Conservation (phyloP, 1,140 invertebrate species). For the Drosophila pachea region DNA sequence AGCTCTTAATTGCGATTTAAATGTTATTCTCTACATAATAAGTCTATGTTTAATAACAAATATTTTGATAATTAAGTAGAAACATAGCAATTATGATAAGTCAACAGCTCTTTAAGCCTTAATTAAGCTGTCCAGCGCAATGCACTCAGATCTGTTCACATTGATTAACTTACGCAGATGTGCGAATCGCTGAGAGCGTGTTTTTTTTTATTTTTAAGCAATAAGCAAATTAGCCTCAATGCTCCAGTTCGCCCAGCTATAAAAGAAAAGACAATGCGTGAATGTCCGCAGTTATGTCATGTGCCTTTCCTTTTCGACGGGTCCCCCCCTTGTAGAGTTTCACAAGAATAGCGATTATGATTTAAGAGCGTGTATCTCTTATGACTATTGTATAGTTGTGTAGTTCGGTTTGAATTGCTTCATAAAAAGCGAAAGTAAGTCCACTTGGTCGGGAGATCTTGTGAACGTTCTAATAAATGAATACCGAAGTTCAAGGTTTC, state of each 20-base stretch:
- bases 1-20: neutral
- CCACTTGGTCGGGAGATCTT: slow-evolving; percentile 2
- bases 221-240: slow-evolving; percentile 67
- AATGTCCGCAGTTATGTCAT: slow-evolving; percentile 47
- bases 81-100: slow-evolving; percentile 14
- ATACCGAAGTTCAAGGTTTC: slow-evolving; percentile 63
- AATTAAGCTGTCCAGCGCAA: neutral
- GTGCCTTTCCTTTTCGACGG: slow-evolving; percentile 44
- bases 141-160: slow-evolving; percentile 9
- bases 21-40: neutral
- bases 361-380: slow-evolving; percentile 32
- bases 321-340: slow-evolving; percentile 35
- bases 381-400: slow-evolving; percentile 6
- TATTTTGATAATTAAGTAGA: neutral
- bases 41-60: neutral
- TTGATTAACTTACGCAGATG: slow-evolving; percentile 2
- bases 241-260: slow-evolving; percentile 46
- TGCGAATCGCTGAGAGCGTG: slow-evolving; percentile 1
- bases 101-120: slow-evolving; percentile 5
- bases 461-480: slow-evolving; percentile 61
- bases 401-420: slow-evolving; percentile 4
- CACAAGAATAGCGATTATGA: slow-evolving; percentile 56
- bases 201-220: slow-evolving; percentile 48
- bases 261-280: slow-evolving; percentile 48
- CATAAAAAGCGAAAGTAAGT: slow-evolving; percentile 67